Evolutionary conservation across 2,888 invertebrate species (phyloP), one percentile per base, ranked within the genome.

Genomic region (Yponomeuta sedellus): DNA sequence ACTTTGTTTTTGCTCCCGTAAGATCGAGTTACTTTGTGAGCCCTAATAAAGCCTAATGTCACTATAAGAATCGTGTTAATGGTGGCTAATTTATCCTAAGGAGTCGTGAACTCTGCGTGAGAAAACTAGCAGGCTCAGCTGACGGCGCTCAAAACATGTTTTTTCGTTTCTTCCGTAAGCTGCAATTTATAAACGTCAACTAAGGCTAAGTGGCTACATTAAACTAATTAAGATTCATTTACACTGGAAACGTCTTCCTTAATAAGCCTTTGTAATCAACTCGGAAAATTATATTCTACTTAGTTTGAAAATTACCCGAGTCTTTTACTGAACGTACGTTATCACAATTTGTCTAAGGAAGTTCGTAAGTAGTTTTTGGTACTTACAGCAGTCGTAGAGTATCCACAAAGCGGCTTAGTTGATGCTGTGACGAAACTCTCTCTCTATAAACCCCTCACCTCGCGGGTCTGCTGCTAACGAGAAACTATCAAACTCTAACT

Each of bases 401-500:
- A 70, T 70, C 71, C 68, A 73, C 70, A 75, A 80, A 79, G 75
- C 77, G 74, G 76, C 78, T 81, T 81, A 77, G 69, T 72, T 70
- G 71, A 71, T 71, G 69, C 70, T 69, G 68, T 66, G 70, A 62
- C 62, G 28, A 62, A 10, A 62, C 62, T 28, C 20, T 22, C 16
- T 3, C 5, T 61, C 61, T 11, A n/a, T n/a, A 10, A 22, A 63
- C 20, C 25, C 64, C 40, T 5, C 28, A 71, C 69, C 71, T 69
- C 71, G 69, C 72, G 71, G 74, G 71, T 71, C 72, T 72, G 71
- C 77, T 76, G 71, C 78, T 86, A 86, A 86, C 83, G 83, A 83
- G 85, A 82, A 85, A 86, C 86, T 86, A 86, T 86, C 82, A 83
- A 87, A 87, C 83, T 86, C 75, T 71, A 76, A 78, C 80, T 77